A percentile compares a stretch with the other conserved stretches of the same genome.
Conservation (phyloP, 2,888 invertebrate genomes). For the Fragum whitleyi region DNA sequence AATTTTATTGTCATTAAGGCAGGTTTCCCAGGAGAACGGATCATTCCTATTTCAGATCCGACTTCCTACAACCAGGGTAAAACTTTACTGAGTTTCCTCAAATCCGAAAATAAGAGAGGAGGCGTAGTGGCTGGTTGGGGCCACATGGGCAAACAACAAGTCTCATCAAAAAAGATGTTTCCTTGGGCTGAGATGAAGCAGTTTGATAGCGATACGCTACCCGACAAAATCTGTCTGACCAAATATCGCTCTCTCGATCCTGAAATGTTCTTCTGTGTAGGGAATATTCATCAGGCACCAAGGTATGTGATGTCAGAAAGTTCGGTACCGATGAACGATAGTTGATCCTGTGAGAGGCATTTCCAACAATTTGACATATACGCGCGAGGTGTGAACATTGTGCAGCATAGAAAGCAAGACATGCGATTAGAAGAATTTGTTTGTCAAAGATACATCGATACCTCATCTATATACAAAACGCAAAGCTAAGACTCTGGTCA, state of each 20-base stretch:
- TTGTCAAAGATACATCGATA: too few species aligned
- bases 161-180: not conserved
- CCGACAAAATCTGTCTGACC: conserved; percentile 27
- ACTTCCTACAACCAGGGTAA: not conserved
- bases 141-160: conserved; percentile 20
- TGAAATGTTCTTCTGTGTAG: conserved; percentile 59
- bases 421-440: too few species aligned
- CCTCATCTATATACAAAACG: too few species aligned
- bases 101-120: not conserved
- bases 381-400: too few species aligned
- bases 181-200: conserved; percentile 17
- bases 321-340: too few species aligned
- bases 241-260: conserved; percentile 32
- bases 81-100: not conserved
- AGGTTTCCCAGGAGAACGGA: too few species aligned
- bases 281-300: not conserved
- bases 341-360: too few species aligned
- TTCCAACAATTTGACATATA: too few species aligned
- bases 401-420: too few species aligned
- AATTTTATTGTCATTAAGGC: too few species aligned
- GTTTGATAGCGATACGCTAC: conserved; percentile 18
- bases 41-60: not conserved
- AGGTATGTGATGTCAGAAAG: not conserved
- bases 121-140: conserved; percentile 54
- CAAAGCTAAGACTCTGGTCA: too few species aligned